These are phyloP conservation scores for Oithona nana DNA, from an alignment of 2,888 invertebrate species.

Conservation along the genomic window DNA sequence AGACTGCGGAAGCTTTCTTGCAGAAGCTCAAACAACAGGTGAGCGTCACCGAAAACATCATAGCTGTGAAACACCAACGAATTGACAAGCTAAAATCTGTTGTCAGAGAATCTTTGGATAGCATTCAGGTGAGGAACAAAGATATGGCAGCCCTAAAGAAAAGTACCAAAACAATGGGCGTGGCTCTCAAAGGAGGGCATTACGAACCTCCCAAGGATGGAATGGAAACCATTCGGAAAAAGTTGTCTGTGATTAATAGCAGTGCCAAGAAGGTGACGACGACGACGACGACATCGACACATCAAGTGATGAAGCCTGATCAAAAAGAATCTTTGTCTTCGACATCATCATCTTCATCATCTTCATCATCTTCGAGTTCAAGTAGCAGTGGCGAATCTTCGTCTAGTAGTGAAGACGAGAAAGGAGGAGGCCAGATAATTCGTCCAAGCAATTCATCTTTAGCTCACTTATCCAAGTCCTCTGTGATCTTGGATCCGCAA, in stretches of 20 bases:
- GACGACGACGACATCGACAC: neutral
- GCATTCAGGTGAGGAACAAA: neutral
- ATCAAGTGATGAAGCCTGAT: neutral
- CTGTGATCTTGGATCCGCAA: slow-evolving; percentile 18
- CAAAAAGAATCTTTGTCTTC: neutral
- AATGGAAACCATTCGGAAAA: neutral
- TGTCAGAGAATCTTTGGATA: neutral
- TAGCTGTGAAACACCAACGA: neutral
- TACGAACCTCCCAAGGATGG: neutral
- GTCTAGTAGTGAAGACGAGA: neutral
- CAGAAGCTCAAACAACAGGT: neutral
- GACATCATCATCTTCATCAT: neutral
- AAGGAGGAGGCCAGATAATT: neutral
- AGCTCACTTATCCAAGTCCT: neutral
- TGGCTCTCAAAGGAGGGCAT: neutral
- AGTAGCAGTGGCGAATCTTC: neutral
- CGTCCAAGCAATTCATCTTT: neutral
- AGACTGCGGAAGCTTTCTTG: neutral
- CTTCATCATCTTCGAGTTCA: neutral
- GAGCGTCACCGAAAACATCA: neutral
- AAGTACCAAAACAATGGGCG: neutral
- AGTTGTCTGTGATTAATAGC: neutral
- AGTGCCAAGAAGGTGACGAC: neutral
- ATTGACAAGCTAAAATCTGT: neutral
- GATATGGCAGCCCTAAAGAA: neutral